A percentile compares a stretch with the other conserved stretches of the same genome.
phyloP scores from a whole-genome alignment of 2,888 invertebrate species.

The Drosophila phalerata region DNA sequence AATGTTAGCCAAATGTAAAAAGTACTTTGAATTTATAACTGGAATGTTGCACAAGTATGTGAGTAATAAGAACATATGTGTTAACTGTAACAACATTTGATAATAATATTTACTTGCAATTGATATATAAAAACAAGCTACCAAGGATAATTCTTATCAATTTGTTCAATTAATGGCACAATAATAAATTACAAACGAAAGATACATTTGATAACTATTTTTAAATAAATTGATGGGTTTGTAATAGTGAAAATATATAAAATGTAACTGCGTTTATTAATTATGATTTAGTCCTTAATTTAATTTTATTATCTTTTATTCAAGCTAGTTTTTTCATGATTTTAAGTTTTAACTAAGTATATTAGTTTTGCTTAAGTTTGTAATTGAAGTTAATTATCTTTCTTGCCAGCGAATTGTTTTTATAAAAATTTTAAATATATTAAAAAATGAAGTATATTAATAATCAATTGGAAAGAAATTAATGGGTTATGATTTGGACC shows the following conservation, averaged over 20 bases:
- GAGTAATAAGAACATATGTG: slow-evolving; percentile 1
- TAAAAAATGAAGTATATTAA: not conserved
- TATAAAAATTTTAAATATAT: too few relatives aligned
- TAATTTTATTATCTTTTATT: too few relatives aligned
- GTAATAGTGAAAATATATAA: not conserved
- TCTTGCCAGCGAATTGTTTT: too few relatives aligned
- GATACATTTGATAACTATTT: not conserved
- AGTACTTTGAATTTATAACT: slow-evolving; percentile 14
- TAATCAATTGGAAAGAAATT: not conserved
- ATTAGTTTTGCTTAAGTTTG: too few relatives aligned
- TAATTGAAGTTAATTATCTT: too few relatives aligned
- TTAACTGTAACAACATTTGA: slow-evolving; percentile 9
- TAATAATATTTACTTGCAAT: slow-evolving; percentile 31
- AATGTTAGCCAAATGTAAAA: slow-evolving; percentile 4
- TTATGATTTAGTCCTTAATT: not conserved
- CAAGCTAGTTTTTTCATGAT: too few relatives aligned
- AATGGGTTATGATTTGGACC: not conserved
- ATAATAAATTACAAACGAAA: not conserved
- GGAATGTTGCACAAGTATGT: slow-evolving; percentile 9
- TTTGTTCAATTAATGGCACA: not conserved
- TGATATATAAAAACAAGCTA: slow-evolving; percentile 15
- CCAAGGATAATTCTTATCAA: slow-evolving; percentile 15
- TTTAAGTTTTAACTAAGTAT: too few relatives aligned
- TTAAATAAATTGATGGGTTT: not conserved
- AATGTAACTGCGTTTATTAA: not conserved